phyloP scores from a whole-genome alignment of 2,113 vertebrate species.

The Carassius gibelio region DNA sequence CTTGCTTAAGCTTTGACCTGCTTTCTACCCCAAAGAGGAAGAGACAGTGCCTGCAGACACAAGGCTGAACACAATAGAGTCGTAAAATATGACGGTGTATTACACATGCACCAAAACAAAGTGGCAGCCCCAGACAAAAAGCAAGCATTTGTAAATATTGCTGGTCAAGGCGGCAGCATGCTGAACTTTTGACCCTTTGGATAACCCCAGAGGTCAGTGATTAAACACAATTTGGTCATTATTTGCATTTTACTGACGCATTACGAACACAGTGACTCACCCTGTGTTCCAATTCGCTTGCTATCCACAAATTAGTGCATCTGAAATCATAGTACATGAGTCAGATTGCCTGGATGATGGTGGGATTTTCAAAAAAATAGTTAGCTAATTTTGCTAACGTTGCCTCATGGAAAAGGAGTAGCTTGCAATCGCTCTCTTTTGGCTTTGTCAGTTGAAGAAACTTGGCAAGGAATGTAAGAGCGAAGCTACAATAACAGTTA shows the following conservation, averaged over 20 bases:
- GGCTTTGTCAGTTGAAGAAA: neutral
- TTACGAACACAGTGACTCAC: neutral
- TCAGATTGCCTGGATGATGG: neutral
- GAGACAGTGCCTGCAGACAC: slow-evolving; percentile 25
- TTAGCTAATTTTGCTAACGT: neutral
- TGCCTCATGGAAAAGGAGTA: neutral
- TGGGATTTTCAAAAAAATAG: neutral
- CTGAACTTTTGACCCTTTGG: slow-evolving; percentile 74
- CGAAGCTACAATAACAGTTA: neutral
- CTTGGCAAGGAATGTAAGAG: neutral
- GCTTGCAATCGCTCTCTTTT: neutral
- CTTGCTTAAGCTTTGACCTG: slow-evolving; percentile 75
- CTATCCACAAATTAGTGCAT: neutral
- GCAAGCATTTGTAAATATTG: slow-evolving; percentile 60
- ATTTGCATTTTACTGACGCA: slow-evolving; percentile 49
- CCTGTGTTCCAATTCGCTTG: neutral
- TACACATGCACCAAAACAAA: slow-evolving; percentile 66
- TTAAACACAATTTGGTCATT: slow-evolving; percentile 69
- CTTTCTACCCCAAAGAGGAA: slow-evolving; percentile 66
- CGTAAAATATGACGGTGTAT: slow-evolving; percentile 69
- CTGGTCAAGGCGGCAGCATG: slow-evolving; percentile 63
- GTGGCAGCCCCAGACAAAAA: slow-evolving; percentile 55
- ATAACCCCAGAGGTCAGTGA: slow-evolving; percentile 59
- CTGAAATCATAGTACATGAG: neutral
- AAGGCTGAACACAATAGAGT: slow-evolving; percentile 66